Evolutionary conservation across 2,888 invertebrate genomes (phyloP).

Genomic region (Phalera bucephala): DNA sequence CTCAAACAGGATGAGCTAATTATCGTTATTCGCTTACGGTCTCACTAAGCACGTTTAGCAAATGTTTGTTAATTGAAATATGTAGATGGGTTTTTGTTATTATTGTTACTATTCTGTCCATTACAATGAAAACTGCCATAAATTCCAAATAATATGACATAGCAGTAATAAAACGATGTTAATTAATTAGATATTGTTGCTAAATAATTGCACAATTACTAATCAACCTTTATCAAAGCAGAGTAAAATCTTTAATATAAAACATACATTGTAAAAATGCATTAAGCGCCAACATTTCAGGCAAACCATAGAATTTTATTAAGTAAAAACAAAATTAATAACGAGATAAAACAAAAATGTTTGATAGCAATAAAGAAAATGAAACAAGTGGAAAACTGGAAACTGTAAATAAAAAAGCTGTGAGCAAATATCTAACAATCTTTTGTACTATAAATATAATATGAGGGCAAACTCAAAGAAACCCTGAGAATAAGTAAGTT

Average conservation of each 20-base stretch:
- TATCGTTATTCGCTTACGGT: too few relatives aligned
- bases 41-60: too few relatives aligned
- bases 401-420: slow-evolving; percentile 14
- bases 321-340: too few relatives aligned
- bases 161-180: not conserved
- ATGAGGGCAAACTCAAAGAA: slow-evolving; percentile 29
- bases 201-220: too few relatives aligned
- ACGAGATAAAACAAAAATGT: too few relatives aligned
- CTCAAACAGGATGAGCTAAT: not conserved
- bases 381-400: slow-evolving; percentile 5
- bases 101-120: slow-evolving; percentile 13
- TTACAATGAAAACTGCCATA: slow-evolving; percentile 20
- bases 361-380: too few relatives aligned
- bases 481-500: slow-evolving; percentile 31
- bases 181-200: too few relatives aligned
- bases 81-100: slow-evolving; percentile 9
- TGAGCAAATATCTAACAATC: slow-evolving; percentile 18
- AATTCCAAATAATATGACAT: slow-evolving; percentile 11
- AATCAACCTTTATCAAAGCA: too few relatives aligned
- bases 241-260: too few relatives aligned
- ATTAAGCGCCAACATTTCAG: too few relatives aligned
- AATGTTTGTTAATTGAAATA: slow-evolving; percentile 11
- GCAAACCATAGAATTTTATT: too few relatives aligned
- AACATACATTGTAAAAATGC: too few relatives aligned
- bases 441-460: slow-evolving; percentile 30